Percentiles rank a stretch among this genome's conserved stretches.
Conservation (phyloP, 2,113 vertebrate genomes). For the Myocastor coypus region DNA sequence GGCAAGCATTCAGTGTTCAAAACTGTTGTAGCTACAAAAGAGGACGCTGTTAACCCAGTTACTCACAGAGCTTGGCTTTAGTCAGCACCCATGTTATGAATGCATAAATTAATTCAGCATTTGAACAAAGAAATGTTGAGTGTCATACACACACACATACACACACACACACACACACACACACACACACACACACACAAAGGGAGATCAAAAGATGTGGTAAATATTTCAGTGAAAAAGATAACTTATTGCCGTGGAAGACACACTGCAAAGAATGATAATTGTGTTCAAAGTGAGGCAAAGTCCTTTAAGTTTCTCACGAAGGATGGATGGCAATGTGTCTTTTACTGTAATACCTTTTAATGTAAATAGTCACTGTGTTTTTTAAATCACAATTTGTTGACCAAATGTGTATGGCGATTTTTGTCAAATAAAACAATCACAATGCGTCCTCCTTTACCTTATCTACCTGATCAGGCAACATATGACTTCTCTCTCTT, state of each 20-base stretch:
- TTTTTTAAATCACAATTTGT: neutral
- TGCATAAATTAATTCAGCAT: constrained; percentile 59
- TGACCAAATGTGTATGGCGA: neutral
- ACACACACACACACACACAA: too few relatives aligned
- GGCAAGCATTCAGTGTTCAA: constrained; percentile 48
- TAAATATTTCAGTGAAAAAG: neutral
- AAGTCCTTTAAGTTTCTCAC: neutral
- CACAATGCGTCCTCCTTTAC: neutral
- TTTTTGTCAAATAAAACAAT: neutral
- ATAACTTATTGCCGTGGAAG: neutral
- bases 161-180: too few relatives aligned
- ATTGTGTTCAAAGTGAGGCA: neutral
- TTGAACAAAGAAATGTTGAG: constrained; percentile 63
- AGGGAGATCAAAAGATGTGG: neutral
- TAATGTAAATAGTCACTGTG: neutral
- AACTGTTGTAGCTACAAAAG: constrained; percentile 44
- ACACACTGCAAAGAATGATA: neutral
- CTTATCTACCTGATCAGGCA: neutral
- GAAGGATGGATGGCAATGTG: neutral
- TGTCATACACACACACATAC: neutral
- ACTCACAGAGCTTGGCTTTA: constrained; percentile 41
- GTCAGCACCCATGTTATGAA: constrained; percentile 32
- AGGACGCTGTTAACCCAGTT: constrained; percentile 56
- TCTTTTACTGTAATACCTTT: neutral
- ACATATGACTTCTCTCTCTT: neutral